Evolutionary conservation across 2,113 vertebrate genomes (phyloP).

Genomic region (cat (Felis catus)): F.catus_Fca126_mat1.0 CM031416.1:91524501-91525000

Average conservation of each 20-base stretch:
- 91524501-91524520: no score
- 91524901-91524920: not conserved
- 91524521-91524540: no score
- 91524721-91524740: not conserved
- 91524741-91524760: not conserved
- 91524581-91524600: no score
- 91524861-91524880: not conserved
- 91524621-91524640: not conserved
- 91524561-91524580: no score
- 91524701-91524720: not conserved
- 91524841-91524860: not conserved
- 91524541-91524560: no score
- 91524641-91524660: not conserved
- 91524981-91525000: not conserved
- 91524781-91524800: not conserved
- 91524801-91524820: not conserved
- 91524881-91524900: not conserved
- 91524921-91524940: not conserved
- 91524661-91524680: not conserved
- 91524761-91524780: constrained; percentile 3
- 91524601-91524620: not conserved
- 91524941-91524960: not conserved
- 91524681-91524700: not conserved
- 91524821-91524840: not conserved
- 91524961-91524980: not conserved